Evolutionary conservation across 2,113 vertebrate species (phyloP).

Genomic region (Glareola pratincola): DNA sequence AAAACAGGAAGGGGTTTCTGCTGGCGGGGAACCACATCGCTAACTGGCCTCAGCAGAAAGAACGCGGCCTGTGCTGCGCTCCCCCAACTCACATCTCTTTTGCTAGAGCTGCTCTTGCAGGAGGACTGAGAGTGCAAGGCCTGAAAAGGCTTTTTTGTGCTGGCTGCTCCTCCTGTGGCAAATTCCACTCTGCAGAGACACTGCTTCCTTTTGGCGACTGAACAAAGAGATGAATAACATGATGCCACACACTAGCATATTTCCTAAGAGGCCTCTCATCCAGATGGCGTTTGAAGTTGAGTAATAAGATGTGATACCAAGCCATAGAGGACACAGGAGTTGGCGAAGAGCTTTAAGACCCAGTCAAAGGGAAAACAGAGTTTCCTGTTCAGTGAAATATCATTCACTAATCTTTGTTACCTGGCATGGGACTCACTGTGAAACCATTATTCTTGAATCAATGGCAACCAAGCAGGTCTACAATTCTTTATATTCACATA

Average conservation of each 20-base stretch:
- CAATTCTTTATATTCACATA: background rate
- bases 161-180: background rate
- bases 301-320: background rate
- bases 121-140: background rate
- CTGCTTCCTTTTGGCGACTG: background rate
- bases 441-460: background rate
- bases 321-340: background rate
- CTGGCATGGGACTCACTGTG: background rate
- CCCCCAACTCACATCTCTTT: background rate
- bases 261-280: background rate
- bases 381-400: background rate
- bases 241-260: background rate
- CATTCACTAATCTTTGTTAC: background rate
- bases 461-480: background rate
- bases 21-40: background rate
- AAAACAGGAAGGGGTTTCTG: background rate
- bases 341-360: background rate
- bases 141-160: background rate
- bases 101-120: background rate
- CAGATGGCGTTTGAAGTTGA: background rate
- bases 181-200: background rate
- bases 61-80: accelerated
- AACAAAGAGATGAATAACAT: background rate
- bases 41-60: background rate
- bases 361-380: background rate